phyloP scores from a whole-genome alignment of 2,113 vertebrate species.

The Halcyon malimbica region DNA sequence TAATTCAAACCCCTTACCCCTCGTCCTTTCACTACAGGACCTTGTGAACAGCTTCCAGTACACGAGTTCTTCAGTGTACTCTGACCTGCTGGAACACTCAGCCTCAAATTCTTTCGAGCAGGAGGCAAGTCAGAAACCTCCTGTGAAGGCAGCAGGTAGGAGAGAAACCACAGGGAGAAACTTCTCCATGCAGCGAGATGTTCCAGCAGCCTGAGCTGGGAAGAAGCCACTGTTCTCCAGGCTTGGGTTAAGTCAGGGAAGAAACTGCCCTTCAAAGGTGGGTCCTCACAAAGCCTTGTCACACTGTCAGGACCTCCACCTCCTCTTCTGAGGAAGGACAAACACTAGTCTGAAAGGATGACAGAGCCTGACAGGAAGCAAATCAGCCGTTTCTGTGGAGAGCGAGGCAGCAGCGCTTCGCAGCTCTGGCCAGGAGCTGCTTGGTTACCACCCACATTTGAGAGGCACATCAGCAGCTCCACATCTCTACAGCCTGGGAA shows the following conservation, averaged over 20 bases:
- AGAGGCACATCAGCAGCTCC: background rate
- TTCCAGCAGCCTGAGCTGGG: background rate
- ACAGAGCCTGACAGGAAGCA: background rate
- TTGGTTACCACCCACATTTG: background rate
- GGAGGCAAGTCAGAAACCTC: background rate
- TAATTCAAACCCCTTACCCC: no score
- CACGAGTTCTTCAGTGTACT: background rate
- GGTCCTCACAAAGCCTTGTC: background rate
- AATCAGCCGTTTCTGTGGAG: background rate
- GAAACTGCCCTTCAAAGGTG: background rate
- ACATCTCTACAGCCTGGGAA: background rate
- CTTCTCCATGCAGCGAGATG: background rate
- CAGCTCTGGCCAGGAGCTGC: background rate
- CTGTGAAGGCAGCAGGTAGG: background rate
- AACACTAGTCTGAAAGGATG: background rate
- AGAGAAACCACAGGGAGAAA: background rate
- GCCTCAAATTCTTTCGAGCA: background rate
- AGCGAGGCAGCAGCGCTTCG: accelerated
- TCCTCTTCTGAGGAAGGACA: background rate
- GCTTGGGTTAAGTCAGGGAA: background rate
- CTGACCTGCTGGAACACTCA: background rate
- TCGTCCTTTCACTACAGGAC: no score
- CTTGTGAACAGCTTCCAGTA: background rate
- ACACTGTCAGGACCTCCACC: background rate
- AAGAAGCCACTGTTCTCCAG: background rate